phyloP scores from a whole-genome alignment of 2,888 invertebrate genomes.

The Sabatieria punctata region DNA sequence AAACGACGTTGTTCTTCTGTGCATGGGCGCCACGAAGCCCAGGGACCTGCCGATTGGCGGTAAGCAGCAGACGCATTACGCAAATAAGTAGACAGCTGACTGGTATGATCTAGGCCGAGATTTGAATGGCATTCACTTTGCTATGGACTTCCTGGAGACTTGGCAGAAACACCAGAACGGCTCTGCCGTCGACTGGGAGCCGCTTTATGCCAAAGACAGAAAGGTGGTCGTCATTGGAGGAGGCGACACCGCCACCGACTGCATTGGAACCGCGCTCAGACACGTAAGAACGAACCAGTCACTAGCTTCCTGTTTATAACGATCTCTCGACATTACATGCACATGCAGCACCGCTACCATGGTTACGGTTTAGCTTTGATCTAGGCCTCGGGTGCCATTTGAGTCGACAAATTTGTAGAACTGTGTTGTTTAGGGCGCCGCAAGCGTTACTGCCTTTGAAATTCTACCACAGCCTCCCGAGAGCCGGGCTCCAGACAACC shows the following conservation, averaged over 20 bases:
- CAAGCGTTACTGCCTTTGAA: constrained; percentile 82
- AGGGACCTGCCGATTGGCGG: constrained; percentile 52
- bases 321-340: neutral
- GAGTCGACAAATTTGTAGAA: too few species aligned
- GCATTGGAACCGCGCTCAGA: constrained; percentile 87
- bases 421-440: constrained; percentile 66
- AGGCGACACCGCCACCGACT: constrained; percentile 85
- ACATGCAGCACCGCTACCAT: neutral
- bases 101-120: constrained; percentile 47
- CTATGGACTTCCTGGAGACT: constrained; percentile 88
- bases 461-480: constrained; percentile 80
- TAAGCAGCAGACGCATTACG: constrained; percentile 13
- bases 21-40: constrained; percentile 90
- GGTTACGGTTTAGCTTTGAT: too few species aligned
- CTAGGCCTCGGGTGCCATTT: too few species aligned
- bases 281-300: constrained; percentile 40
- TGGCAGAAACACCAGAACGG: constrained; percentile 90
- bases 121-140: constrained; percentile 81
- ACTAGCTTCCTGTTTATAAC: too few species aligned
- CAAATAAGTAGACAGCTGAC: too few species aligned
- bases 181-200: constrained; percentile 36
- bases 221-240: constrained; percentile 75
- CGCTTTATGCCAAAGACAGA: constrained; percentile 71
- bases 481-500: constrained; percentile 66
- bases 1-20: constrained; percentile 68